These are phyloP conservation scores for Tonatia bakeri DNA, from an alignment of 2,113 vertebrate species.

Conservation along the genomic window DNA sequence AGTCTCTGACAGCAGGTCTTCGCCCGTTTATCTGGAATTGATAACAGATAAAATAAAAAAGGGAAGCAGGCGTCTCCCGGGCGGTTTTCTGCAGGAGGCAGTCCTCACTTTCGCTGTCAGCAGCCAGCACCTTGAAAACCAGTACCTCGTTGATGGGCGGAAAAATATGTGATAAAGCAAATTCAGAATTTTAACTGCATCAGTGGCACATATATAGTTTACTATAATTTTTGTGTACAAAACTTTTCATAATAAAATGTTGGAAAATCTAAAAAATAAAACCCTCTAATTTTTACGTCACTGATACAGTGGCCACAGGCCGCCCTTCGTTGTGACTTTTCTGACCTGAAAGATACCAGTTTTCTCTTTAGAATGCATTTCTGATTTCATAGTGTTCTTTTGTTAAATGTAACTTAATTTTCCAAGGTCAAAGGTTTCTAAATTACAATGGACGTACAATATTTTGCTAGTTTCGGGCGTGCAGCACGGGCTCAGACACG, in stretches of 20 bases:
- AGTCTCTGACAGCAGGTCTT: background rate
- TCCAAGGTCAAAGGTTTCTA: too few species aligned
- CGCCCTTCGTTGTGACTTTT: background rate
- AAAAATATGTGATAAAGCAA: background rate
- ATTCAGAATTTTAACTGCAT: background rate
- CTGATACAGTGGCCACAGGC: background rate
- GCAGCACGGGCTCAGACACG: too few species aligned
- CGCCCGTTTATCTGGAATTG: background rate
- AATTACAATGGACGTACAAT: too few species aligned
- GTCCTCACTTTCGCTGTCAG: background rate
- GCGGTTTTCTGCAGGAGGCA: background rate
- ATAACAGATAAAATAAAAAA: too few species aligned
- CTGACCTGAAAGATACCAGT: background rate
- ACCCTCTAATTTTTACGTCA: background rate
- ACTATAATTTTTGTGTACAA: background rate
- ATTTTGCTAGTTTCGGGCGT: too few species aligned
- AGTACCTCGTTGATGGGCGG: background rate
- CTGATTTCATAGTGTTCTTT: background rate
- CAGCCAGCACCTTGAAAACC: background rate
- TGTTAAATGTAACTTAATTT: too few species aligned
- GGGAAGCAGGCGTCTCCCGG: background rate
- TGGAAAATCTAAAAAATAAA: background rate
- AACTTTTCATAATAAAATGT: background rate
- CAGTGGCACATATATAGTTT: background rate
- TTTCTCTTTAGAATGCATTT: background rate